Percentiles rank a stretch among this genome's conserved stretches.
These are phyloP conservation scores for Pollenia griseotomentosa DNA, from an alignment of 2,888 invertebrate species.

Conservation along the genomic window DNA sequence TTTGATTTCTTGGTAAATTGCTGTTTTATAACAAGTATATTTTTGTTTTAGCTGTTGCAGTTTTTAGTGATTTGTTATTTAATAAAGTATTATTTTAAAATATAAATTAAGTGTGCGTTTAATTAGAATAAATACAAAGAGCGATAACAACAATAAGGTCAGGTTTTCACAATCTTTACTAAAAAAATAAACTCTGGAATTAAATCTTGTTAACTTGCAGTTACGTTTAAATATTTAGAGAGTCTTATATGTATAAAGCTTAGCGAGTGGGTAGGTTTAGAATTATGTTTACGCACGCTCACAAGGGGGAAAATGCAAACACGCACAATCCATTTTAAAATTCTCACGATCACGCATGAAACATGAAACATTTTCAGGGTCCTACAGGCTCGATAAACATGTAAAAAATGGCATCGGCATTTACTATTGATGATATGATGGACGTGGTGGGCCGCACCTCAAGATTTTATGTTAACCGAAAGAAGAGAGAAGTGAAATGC, in stretches of 20 bases:
- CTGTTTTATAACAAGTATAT: conserved; percentile 5
- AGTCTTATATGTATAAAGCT: neutral
- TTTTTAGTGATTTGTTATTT: conserved; percentile 17
- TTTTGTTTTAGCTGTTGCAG: conserved; percentile 14
- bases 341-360: no score
- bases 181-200: neutral
- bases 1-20: conserved; percentile 1
- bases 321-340: no score
- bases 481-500: no score
- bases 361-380: no score
- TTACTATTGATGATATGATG: no score
- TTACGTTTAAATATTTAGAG: neutral
- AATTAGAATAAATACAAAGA: conserved; percentile 18
- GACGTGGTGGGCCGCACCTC: no score
- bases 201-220: neutral
- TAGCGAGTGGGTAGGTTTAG: no score
- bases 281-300: no score
- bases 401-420: no score
- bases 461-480: no score
- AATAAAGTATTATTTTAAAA: conserved; percentile 31
- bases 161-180: conserved; percentile 33
- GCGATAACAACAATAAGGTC: conserved; percentile 37
- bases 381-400: no score
- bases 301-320: no score
- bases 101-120: conserved; percentile 64